Base-by-base conservation (phyloP, 1,140 invertebrate genomes). In the Bombus impatiens region DNA sequence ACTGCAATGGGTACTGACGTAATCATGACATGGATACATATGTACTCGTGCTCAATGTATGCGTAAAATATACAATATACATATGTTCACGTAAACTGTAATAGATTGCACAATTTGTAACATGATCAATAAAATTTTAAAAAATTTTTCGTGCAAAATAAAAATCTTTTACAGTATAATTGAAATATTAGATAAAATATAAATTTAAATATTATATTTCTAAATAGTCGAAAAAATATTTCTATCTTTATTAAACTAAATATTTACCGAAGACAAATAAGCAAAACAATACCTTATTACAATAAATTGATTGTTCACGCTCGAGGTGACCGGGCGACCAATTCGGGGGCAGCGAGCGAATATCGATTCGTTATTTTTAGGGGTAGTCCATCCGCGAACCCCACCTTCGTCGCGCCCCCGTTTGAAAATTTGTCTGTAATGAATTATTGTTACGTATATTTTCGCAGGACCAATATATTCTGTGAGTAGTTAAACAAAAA, bases 351-450 rank as follows among this genome's bases (percentile, higher is more conserved):
- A 92, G 88, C 84, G 72, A 85, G 89, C 86, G 71, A 89, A 92
- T 93, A 93, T 93, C 91, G 92, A 93, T 93, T 93, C 89, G 92
- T 93, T 93, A 93, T 93, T 93, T 93, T 93, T 93, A 93, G 92
- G 92, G 91, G 87, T 88, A 92, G 87, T 86, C 88, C 87, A 90
- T 91, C 88, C 84, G 75, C 78, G 87, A 84, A 88, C 90, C 88
- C 90, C 90, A 91, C 91, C 88, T 92, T 84, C 84, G 71, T 86
- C 72, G 57, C 82, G 75, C 77, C 83, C 84, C 78, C 68, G 72
- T 86, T 89, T 67, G 84, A 91, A 91, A 88, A 88, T 87, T 87
- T 88, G 84, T 87, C 84, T 40, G 70, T 84, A 77, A 59, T 80
- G 28, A 86, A 70, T 59, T 83, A 28, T 82, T 68, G 32, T 67